phyloP scores from a whole-genome alignment of 1,140 invertebrate genomes.

The Dinoponera quadriceps region DNA sequence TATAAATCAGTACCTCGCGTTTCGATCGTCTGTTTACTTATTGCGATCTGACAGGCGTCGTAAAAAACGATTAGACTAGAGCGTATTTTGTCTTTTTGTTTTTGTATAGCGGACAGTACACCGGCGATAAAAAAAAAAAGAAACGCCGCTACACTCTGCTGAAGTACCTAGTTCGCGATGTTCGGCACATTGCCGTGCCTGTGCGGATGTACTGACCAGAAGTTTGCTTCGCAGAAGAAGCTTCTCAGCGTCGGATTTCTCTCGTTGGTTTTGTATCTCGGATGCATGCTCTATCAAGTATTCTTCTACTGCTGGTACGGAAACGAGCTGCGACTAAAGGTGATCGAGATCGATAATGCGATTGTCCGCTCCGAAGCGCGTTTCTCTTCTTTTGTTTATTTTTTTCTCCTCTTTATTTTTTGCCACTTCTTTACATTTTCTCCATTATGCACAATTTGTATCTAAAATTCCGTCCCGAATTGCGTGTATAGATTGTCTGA shows the following conservation, averaged over 20 bases:
- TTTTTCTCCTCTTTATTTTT: too few species aligned
- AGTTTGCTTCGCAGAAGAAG: constrained; percentile 25
- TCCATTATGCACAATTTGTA: neutral
- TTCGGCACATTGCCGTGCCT: neutral
- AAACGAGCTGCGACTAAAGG: constrained; percentile 63
- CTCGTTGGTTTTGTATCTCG: constrained; percentile 44
- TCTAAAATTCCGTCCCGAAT: neutral
- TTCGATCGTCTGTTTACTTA: neutral
- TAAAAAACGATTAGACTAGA: neutral
- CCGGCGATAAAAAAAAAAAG: neutral
- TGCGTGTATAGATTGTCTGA: constrained; percentile 6
- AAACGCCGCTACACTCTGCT: neutral
- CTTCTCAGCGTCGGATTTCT: constrained; percentile 52
- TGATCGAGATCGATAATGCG: neutral
- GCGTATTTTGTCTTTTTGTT: neutral
- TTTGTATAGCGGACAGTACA: neutral
- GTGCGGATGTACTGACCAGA: constrained; percentile 5
- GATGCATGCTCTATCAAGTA: constrained; percentile 56
- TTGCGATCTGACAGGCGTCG: neutral
- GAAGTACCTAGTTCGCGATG: neutral
- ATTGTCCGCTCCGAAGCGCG: neutral
- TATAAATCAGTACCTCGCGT: neutral
- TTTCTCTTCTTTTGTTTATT: neutral
- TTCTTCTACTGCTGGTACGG: constrained; percentile 69
- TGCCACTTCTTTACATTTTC: neutral